phyloP scores from a whole-genome alignment of 2,888 invertebrate species.

The Anoncus sp. region DNA sequence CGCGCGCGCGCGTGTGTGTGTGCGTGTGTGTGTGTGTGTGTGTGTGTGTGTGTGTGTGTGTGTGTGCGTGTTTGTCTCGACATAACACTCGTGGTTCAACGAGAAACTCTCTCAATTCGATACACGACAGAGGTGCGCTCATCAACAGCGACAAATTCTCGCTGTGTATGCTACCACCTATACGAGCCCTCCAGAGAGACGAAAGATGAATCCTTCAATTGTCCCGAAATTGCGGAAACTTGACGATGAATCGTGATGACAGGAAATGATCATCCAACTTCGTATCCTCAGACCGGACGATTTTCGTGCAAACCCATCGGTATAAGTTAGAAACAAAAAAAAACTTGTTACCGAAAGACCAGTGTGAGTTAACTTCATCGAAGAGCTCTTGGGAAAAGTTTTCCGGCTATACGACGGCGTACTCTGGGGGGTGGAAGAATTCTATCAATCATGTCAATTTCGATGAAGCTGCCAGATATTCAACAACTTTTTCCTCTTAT shows the following conservation, averaged over 20 bases:
- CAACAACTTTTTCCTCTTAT: background rate
- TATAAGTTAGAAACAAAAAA: constrained; percentile 1
- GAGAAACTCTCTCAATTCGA: constrained; percentile 54
- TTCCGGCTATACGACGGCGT: background rate
- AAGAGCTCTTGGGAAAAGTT: constrained; percentile 5
- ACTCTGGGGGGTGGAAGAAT: background rate
- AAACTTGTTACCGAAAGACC: constrained; percentile 46
- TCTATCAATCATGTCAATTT: background rate
- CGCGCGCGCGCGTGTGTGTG: no score
- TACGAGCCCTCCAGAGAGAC: background rate
- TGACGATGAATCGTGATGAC: constrained; percentile 8
- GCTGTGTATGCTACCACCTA: background rate
- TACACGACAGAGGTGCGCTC: background rate
- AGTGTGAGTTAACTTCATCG: constrained; percentile 19
- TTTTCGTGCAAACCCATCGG: background rate
- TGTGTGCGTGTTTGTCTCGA: constrained; percentile 1
- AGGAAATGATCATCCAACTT: constrained; percentile 47
- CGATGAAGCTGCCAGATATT: background rate
- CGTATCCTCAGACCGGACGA: constrained; percentile 2
- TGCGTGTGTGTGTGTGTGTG: no score
- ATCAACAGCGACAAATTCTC: background rate
- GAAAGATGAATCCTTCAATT: constrained; percentile 2
- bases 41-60: background rate
- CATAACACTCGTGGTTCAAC: constrained; percentile 45
- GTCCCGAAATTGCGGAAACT: constrained; percentile 45